Conservation (phyloP, 2,113 vertebrate species). For the Forbesichthys papilliferus region DNA sequence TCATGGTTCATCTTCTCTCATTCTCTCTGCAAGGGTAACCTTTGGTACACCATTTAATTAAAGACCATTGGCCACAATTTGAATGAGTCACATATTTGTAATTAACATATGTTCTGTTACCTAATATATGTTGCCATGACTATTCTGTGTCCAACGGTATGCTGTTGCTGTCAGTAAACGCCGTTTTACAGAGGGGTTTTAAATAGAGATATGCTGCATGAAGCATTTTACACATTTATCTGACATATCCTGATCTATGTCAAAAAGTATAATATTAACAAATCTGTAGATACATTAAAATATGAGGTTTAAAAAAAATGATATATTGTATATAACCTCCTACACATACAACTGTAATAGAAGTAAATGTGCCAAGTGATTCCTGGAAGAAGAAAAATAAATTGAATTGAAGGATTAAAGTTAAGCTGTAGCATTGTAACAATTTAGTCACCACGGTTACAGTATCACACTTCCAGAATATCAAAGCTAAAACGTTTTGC, state of each 20-base stretch:
- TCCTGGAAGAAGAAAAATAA: too few species aligned
- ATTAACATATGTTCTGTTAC: slow-evolving; percentile 21
- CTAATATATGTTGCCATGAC: slow-evolving; percentile 9
- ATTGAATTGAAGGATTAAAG: too few species aligned
- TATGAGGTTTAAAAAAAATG: not conserved
- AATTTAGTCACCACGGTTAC: not conserved
- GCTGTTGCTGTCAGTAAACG: slow-evolving; percentile 2
- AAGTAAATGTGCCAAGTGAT: not conserved
- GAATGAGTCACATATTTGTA: slow-evolving; percentile 17
- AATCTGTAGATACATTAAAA: not conserved
- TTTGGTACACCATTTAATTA: too few species aligned
- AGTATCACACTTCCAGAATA: not conserved
- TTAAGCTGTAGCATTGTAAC: not conserved
- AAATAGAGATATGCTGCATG: slow-evolving; percentile 12
- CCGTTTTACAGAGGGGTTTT: not conserved
- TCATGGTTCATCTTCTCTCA: too few species aligned
- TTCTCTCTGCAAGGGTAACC: too few species aligned
- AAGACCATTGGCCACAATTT: not conserved
- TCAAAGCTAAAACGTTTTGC: not conserved
- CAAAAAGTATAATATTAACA: not conserved
- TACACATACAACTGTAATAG: not conserved
- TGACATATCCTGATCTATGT: not conserved
- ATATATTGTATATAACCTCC: not conserved
- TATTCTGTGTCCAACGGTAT: slow-evolving; percentile 15
- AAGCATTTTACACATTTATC: slow-evolving; percentile 3